Conservation (phyloP, 2,797 vertebrate genomes). For the Enteromius radiatus region DNA sequence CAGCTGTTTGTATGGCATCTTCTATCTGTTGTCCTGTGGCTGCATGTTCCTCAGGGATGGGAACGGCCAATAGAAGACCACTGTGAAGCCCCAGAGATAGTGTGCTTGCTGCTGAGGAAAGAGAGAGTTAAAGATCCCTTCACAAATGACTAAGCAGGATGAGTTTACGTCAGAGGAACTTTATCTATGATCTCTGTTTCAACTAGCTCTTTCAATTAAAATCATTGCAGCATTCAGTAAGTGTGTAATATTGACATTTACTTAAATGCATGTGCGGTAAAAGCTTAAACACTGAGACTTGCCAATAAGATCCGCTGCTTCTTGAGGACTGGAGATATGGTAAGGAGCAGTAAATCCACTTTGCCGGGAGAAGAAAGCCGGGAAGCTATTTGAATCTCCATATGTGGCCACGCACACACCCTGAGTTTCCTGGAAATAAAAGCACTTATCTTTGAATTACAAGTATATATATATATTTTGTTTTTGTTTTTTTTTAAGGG, state of each 20-base stretch:
- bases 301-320: constrained; percentile 89
- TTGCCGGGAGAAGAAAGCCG: constrained; percentile 85
- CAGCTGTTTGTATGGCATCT: constrained; percentile 79
- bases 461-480: too few relatives aligned
- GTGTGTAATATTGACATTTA: constrained; percentile 32
- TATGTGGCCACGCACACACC: constrained; percentile 90
- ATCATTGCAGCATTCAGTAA: constrained; percentile 2
- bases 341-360: constrained; percentile 86
- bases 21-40: constrained; percentile 81
- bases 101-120: constrained; percentile 71
- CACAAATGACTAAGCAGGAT: not conserved
- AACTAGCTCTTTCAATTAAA: constrained; percentile 15
- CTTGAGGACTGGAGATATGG: constrained; percentile 76
- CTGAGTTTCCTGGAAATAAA: constrained; percentile 83
- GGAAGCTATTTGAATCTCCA: constrained; percentile 83
- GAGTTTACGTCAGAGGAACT: constrained; percentile 10
- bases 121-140: not conserved
- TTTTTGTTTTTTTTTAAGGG: too few relatives aligned
- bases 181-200: not conserved
- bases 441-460: constrained; percentile 18
- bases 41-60: constrained; percentile 82
- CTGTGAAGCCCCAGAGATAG: constrained; percentile 81
- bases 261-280: not conserved
- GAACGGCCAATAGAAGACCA: constrained; percentile 86
- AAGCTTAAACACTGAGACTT: constrained; percentile 46